Evolutionary conservation across 2,888 invertebrate species (phyloP).

Genomic region (Taenaris catops): DNA sequence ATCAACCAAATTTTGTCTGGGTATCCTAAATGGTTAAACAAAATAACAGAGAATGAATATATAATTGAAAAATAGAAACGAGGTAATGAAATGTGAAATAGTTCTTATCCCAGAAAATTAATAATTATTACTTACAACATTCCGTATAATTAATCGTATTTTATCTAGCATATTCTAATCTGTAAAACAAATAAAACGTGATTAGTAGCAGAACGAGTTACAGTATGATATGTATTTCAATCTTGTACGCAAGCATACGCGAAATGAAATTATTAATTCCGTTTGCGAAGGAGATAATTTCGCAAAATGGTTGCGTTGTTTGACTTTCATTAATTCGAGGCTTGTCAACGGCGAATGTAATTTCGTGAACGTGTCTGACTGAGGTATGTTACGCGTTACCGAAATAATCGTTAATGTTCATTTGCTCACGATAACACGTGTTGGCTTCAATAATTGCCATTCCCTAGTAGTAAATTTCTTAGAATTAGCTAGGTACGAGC

Average conservation of each 20-base stretch:
- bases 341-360: conserved; percentile 71
- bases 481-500: too few relatives aligned
- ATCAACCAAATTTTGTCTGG: too few relatives aligned
- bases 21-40: too few relatives aligned
- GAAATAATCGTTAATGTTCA: conserved; percentile 49
- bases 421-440: conserved; percentile 26
- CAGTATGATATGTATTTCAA: conserved; percentile 36
- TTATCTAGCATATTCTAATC: conserved; percentile 4
- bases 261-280: conserved; percentile 67
- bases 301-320: conserved; percentile 66
- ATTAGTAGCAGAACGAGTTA: conserved; percentile 9
- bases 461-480: too few relatives aligned
- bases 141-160: too few relatives aligned
- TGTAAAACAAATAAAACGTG: conserved; percentile 2
- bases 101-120: too few relatives aligned
- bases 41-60: too few relatives aligned
- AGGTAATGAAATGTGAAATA: too few relatives aligned
- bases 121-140: too few relatives aligned
- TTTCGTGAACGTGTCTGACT: conserved; percentile 58
- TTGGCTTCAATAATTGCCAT: too few relatives aligned
- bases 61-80: too few relatives aligned
- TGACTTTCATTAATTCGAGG: conserved; percentile 75
- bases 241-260: conserved; percentile 39
- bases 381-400: conserved; percentile 59
- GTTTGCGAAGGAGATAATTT: conserved; percentile 67